These are phyloP conservation scores for Leucania comma DNA, from an alignment of 2,888 invertebrate genomes.

Conservation along the genomic window DNA sequence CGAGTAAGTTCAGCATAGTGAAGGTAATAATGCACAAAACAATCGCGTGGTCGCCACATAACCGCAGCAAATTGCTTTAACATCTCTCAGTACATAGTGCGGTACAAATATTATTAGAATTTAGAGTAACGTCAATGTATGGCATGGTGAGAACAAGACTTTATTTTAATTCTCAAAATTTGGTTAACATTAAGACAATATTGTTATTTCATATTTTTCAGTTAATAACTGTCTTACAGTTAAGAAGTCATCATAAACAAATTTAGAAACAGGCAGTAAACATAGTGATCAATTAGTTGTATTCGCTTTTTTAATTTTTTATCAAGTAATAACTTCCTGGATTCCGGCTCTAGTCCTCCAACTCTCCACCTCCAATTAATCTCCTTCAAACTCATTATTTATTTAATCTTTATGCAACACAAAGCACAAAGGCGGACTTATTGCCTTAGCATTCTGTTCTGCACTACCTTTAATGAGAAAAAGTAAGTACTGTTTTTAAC, in stretches of 20 bases:
- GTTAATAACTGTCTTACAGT: no score
- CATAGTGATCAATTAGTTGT: no score
- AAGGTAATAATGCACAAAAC: slow-evolving; percentile 46
- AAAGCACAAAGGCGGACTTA: no score
- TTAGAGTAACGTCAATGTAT: slow-evolving; percentile 4
- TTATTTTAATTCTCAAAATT: slow-evolving; percentile 8
- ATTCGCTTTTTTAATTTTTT: no score
- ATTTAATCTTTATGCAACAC: no score
- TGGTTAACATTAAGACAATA: not conserved
- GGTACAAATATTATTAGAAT: slow-evolving; percentile 16
- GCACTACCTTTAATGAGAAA: not conserved
- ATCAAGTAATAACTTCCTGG: no score
- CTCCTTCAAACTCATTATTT: no score
- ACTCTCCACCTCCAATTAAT: no score
- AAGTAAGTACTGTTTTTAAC: not conserved
- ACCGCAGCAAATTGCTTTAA: slow-evolving; percentile 46
- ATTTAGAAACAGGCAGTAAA: no score
- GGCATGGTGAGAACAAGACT: not conserved
- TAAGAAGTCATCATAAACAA: no score
- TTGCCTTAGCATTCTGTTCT: no score
- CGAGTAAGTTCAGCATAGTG: slow-evolving; percentile 1
- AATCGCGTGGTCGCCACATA: slow-evolving; percentile 23
- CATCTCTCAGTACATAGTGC: slow-evolving; percentile 7
- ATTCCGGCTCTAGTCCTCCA: no score
- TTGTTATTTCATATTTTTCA: not conserved